Base-by-base conservation (phyloP, 1,140 invertebrate genomes). In the Paraescarpia echinospica region DNA sequence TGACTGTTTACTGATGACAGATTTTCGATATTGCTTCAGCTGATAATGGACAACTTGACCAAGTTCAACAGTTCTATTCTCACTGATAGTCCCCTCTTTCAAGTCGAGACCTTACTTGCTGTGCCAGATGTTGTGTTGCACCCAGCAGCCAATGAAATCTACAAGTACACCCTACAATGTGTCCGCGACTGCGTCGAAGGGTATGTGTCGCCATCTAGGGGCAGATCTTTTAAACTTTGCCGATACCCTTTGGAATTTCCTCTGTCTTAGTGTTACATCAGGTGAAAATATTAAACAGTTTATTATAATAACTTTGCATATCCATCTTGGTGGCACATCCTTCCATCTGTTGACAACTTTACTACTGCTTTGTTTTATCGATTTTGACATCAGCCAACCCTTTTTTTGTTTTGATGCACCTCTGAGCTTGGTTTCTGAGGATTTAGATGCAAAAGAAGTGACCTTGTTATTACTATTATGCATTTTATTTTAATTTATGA, bases 51-150 rank as follows among this genome's bases (percentile, higher is more conserved):
- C 90, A 98, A 98, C 95, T 95, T 99, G 35, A 97, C 97, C 93
- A 94, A 96, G 33, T 98, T 98, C 94, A 97, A 97, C 91, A 94
- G 96, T n/a, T 96, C 97, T 27, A 94, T 99, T 22, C 96, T 96
- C 1, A 95, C 96, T 0, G 96, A 96, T 0, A 96, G 96, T 35
- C 96, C 97, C 0, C 95, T 98, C 90, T 99, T 98, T 95, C 97
- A 98, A 96, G 97, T 98, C 1, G 97, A 98, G 93, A 97, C 97
- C 0, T 95, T 97, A 4, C 96, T 99, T 2, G 96, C 97, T 0
- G 96, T 97, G 12, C 97, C 97, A 0, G 98, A 98, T 94, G 97
- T 98, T 0, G 96, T 97, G 1, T 95, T 98, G 35, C 96, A 97
- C 90, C 98, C 98, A 0, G 97, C 97, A 0, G 96, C 97, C 0